Conservation (phyloP, 2,888 invertebrate species). For the Nezara viridula region DNA sequence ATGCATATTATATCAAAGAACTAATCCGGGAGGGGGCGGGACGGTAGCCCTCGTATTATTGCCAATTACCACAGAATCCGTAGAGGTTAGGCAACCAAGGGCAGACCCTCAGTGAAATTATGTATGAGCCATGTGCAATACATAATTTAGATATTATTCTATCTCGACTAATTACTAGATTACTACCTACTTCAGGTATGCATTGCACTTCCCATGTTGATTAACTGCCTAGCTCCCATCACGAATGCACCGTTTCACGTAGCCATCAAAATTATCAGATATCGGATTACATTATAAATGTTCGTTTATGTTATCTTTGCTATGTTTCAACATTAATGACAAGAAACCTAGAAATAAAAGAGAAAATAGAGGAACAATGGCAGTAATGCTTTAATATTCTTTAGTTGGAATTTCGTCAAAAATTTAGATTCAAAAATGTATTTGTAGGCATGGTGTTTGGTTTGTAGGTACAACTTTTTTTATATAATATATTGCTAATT, state of each 20-base stretch:
- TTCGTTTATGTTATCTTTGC: background rate
- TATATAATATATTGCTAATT: too few species aligned
- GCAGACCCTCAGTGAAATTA: background rate
- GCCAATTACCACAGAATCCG: slow-evolving; percentile 26
- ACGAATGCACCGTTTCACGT: background rate
- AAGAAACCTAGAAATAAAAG: too few species aligned
- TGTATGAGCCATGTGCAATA: slow-evolving; percentile 29
- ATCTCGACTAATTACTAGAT: slow-evolving; percentile 50
- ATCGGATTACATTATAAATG: background rate
- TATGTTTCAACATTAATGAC: background rate
- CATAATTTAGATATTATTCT: slow-evolving; percentile 46
- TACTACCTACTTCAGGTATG: slow-evolving; percentile 56
- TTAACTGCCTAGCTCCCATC: background rate
- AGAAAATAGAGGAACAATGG: too few species aligned
- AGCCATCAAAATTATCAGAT: background rate
- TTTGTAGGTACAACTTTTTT: too few species aligned
- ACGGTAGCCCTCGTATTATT: slow-evolving; percentile 3
- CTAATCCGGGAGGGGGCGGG: background rate
- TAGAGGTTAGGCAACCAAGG: background rate
- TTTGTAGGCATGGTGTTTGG: too few species aligned
- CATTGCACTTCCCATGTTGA: slow-evolving; percentile 35
- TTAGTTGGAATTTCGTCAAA: too few species aligned
- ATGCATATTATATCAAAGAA: slow-evolving; percentile 38
- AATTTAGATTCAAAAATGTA: too few species aligned
- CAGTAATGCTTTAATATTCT: too few species aligned